Conservation (phyloP, 2,888 invertebrate species). For the Megalurothrips usitatus region DNA sequence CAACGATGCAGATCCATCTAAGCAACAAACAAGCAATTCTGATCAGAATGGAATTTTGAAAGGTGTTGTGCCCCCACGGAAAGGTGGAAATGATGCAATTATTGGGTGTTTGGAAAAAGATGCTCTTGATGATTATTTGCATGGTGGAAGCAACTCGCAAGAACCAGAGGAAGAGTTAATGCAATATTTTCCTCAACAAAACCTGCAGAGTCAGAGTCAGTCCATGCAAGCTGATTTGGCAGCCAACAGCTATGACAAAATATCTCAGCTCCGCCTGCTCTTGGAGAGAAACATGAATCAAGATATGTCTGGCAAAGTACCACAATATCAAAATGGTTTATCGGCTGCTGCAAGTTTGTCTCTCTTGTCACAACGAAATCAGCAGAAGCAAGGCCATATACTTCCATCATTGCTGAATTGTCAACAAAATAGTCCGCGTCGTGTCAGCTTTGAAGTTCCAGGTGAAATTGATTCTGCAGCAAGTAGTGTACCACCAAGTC, state of each 20-base stretch:
- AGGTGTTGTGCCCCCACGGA: conserved; percentile 13
- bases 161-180: conserved; percentile 79
- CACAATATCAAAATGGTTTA: neutral
- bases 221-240: conserved; percentile 46
- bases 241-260: conserved; percentile 45
- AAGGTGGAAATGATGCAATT: conserved; percentile 34
- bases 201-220: conserved; percentile 35
- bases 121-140: conserved; percentile 74
- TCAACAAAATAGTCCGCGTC: conserved; percentile 32
- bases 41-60: conserved; percentile 6
- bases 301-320: conserved; percentile 40
- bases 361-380: neutral
- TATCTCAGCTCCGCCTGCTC: conserved; percentile 68
- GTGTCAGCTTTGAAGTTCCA: conserved; percentile 41
- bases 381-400: neutral
- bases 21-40: neutral
- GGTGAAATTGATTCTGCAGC: conserved; percentile 36
- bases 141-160: conserved; percentile 68
- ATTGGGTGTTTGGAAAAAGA: conserved; percentile 59
- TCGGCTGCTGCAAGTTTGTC: conserved; percentile 16
- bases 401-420: conserved; percentile 36
- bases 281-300: conserved; percentile 62
- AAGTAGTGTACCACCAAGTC: conserved; percentile 43
- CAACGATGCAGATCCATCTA: neutral
- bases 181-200: conserved; percentile 69